These are phyloP conservation scores for Callithrix jacchus DNA, from an alignment of 2,113 vertebrate species.

Conservation along the genomic window DNA sequence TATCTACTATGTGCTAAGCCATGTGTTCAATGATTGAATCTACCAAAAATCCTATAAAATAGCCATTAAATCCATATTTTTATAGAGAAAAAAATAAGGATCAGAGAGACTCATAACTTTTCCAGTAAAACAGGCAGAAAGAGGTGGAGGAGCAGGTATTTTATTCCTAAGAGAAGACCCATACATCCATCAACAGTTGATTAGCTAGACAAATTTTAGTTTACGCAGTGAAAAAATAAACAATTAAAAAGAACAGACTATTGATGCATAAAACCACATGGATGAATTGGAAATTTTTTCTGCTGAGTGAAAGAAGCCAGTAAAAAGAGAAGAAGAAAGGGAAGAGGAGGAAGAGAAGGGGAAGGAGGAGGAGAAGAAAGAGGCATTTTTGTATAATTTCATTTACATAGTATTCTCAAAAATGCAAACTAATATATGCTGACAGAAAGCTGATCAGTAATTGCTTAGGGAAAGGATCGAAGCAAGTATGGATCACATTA, in stretches of 20 bases:
- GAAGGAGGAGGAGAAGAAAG: accelerated
- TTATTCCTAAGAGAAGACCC: background rate
- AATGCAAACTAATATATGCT: background rate
- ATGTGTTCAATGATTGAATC: background rate
- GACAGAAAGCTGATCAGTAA: background rate
- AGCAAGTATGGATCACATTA: background rate
- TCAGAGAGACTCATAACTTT: background rate
- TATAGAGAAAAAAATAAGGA: background rate
- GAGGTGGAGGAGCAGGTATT: background rate
- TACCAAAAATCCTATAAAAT: background rate
- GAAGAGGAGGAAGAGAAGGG: no score
- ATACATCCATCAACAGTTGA: background rate
- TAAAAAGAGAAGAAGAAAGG: background rate
- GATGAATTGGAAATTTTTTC: background rate
- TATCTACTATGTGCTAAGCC: background rate
- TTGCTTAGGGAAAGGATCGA: background rate
- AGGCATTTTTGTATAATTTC: background rate
- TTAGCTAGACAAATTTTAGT: background rate
- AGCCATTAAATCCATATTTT: background rate
- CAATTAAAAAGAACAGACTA: background rate
- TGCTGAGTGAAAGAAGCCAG: background rate
- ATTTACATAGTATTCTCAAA: background rate
- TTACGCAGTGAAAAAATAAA: background rate
- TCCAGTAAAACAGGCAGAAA: background rate
- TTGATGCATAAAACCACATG: background rate